Conservation (phyloP, 2,797 vertebrate genomes). For the Monodelphis domestica region DNA sequence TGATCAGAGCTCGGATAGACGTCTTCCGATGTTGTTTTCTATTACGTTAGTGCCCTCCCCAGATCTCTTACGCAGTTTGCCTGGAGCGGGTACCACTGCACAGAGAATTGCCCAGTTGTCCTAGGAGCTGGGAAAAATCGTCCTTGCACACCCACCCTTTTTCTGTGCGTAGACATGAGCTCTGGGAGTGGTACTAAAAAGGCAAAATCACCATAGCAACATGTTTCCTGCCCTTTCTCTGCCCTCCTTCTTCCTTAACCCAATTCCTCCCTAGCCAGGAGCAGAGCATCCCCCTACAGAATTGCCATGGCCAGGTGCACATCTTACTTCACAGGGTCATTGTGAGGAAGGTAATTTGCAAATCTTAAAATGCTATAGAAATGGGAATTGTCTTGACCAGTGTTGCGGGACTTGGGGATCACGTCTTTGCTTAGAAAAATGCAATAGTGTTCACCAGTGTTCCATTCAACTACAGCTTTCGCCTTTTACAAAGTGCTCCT, state of each 20-base stretch:
- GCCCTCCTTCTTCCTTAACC: background rate
- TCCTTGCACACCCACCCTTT: background rate
- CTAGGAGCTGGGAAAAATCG: background rate
- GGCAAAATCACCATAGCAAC: slow-evolving; percentile 2
- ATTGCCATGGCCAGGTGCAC: background rate
- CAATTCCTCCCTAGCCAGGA: background rate
- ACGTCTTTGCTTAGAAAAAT: background rate
- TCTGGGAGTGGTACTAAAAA: background rate
- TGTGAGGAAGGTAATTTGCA: background rate
- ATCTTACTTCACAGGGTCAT: background rate
- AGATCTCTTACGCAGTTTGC: background rate
- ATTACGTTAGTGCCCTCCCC: background rate
- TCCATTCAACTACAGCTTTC: background rate
- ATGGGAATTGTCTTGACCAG: background rate
- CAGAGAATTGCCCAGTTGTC: background rate
- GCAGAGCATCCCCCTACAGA: background rate
- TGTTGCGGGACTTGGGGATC: background rate
- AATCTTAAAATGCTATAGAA: background rate
- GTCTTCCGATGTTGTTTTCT: background rate
- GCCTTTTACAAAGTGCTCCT: background rate
- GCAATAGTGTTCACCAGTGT: background rate
- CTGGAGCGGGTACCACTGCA: background rate
- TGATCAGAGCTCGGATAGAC: background rate
- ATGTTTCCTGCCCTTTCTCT: slow-evolving; percentile 5
- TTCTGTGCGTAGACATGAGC: background rate